These are phyloP conservation scores for Hemicordylus capensis DNA, from an alignment of 2,113 vertebrate genomes.

Conservation along the genomic window DNA sequence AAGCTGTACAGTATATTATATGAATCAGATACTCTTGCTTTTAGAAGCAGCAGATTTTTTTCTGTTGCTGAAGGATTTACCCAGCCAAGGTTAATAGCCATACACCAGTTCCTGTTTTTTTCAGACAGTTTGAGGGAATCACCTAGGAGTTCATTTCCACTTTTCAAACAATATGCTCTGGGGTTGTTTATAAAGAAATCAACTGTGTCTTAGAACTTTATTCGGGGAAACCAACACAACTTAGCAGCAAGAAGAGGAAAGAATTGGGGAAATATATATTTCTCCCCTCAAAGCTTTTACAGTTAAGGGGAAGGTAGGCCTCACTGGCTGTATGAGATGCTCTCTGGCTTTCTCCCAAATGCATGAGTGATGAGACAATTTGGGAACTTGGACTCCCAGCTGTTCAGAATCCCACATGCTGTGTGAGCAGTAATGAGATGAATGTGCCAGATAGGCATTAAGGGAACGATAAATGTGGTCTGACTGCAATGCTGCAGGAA, in stretches of 20 bases:
- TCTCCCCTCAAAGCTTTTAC: slow-evolving; percentile 23
- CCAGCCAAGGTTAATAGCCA: not conserved
- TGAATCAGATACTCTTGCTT: not conserved
- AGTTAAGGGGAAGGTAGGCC: slow-evolving; percentile 49
- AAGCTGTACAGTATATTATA: too few relatives aligned
- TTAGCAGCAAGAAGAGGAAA: not conserved
- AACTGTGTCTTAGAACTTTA: not conserved
- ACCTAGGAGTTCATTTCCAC: not conserved
- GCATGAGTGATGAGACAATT: slow-evolving; percentile 55
- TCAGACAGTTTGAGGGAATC: not conserved
- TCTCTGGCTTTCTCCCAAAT: slow-evolving; percentile 49
- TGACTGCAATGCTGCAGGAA: not conserved
- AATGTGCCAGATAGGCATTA: not conserved
- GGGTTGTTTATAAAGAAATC: not conserved
- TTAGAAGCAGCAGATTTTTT: not conserved
- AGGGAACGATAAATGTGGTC: slow-evolving; percentile 25
- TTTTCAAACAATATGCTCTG: not conserved
- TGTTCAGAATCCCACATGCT: slow-evolving; percentile 26
- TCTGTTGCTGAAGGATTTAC: not conserved
- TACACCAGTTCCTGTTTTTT: not conserved
- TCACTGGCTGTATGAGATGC: slow-evolving; percentile 35
- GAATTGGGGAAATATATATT: slow-evolving; percentile 52
- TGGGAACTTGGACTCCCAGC: slow-evolving; percentile 53
- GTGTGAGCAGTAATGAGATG: slow-evolving; percentile 42
- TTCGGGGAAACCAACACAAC: not conserved